Base-by-base conservation (phyloP, 2,888 invertebrate species). In the Calameuta idolon region DNA sequence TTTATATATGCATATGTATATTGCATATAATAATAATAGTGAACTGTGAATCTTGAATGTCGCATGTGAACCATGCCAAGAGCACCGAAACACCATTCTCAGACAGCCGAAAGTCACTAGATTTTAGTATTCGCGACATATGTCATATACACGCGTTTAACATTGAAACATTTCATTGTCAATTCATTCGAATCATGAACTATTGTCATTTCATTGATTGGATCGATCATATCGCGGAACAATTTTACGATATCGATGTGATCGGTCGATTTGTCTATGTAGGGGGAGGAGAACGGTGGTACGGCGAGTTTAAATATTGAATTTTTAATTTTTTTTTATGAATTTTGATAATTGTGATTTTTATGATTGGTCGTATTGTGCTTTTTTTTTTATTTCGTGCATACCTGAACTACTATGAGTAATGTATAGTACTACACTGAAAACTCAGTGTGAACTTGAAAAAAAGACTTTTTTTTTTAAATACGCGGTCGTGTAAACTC, bases 41-140 rank as follows among this genome's bases (percentile, higher is more conserved):
- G 23, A 23, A 55, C 55, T 23, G 23, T 0, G 40, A 40, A 40
- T 82, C 77, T 80, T 83, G 85, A 86, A 88, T 87, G 86, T 84
- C 80, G 88, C 88, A 88, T 88, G 88, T 69, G 80, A 80, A 76
- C 74, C 77, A 78, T 78, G 73, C 55, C 55, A 55, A 55, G 55
- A 84, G 86, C 85, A 82, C 85, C 79, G 81, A 68, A 75, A 75
- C 31, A 75, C 75, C 55, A 55, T 55, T 55, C 55, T 55, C 55
- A 55, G 55, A 55, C 55, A 55, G 23, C 55, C 55, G 55, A 55
- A 23, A 55, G 23, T 55, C 55, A 55, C 55, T 55, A 55, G 55
- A 55, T 55, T 55, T 55, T 55, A 55, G 55, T 55, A 23, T 23
- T 55, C 55, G 55, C 55, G 55, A 55, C 55, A 55, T 55, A 23